These are phyloP conservation scores for Centrocercus urophasianus DNA, from an alignment of 2,113 vertebrate genomes.

Conservation along the genomic window DNA sequence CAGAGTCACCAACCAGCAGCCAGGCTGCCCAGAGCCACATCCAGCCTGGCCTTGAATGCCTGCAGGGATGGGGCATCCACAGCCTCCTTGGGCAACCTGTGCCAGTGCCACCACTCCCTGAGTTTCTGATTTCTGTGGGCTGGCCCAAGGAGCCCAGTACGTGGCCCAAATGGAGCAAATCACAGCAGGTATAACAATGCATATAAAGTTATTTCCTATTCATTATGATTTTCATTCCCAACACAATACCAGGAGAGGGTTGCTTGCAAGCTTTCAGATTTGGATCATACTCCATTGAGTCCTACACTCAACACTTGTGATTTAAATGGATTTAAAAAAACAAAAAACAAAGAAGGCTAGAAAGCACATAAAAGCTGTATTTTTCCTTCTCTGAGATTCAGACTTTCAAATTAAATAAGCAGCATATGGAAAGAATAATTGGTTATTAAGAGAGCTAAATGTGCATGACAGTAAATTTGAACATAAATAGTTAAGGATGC, in stretches of 20 bases:
- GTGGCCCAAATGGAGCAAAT: neutral
- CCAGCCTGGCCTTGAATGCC: too few relatives aligned
- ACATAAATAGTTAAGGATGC: conserved; percentile 49
- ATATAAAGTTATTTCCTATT: neutral
- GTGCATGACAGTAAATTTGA: conserved; percentile 31
- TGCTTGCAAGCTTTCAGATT: neutral
- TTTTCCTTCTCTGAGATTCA: neutral
- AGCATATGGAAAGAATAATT: conserved; percentile 32
- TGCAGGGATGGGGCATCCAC: too few relatives aligned
- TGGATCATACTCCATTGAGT: neutral
- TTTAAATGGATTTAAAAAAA: neutral
- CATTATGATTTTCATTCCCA: neutral
- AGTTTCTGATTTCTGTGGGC: neutral
- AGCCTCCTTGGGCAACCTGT: too few relatives aligned
- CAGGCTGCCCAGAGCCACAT: too few relatives aligned
- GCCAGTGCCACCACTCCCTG: too few relatives aligned
- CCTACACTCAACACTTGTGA: neutral
- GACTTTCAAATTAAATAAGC: conserved; percentile 15
- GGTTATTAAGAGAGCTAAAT: conserved; percentile 6
- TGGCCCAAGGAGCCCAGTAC: neutral
- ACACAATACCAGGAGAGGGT: neutral
- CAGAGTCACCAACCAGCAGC: too few relatives aligned
- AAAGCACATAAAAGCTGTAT: neutral
- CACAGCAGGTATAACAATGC: neutral
- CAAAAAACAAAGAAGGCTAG: neutral